Base-by-base conservation (phyloP, 2,113 vertebrate species). In the Athene noctua region DNA sequence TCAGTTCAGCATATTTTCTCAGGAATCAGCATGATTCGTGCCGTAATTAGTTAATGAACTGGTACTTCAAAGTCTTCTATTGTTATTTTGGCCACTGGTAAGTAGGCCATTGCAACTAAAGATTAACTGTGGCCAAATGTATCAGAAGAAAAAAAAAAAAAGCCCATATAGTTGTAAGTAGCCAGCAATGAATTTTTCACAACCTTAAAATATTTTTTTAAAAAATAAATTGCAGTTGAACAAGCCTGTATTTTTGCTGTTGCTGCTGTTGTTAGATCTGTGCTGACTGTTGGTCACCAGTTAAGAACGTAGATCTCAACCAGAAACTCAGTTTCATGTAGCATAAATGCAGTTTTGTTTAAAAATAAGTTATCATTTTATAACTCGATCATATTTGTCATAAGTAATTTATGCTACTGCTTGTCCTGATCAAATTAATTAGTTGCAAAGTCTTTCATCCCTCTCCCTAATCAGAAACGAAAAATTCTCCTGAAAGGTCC, bases 11-110 rank as follows among this genome's bases (percentile, higher is more conserved):
- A 21, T 88, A 68, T 93, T 90, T 92, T 81, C 66, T 77, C 67
- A 86, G 38, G 32, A 92, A 88, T 90, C 65, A 86, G 49, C 58
- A 40, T 52, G 92, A 67, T 88, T 85, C 44, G 70, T 75, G n/a
- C 47, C 46, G 21, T 85, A 94, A 80, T 66, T 82, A 88, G 23
- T 88, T 92, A 90, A 88, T 61, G 40, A 95, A 80, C 26, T 11
- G 63, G 4, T 79, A 34, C n/a, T 87, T 88, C 52, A 82, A 38
- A 92, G 29, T 52, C 12, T 80, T 85, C 17, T 70, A 29, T 81
- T 92, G n/a, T 58, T 95, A 42, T 75, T 95, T 93, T 94, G 74
- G 52, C 70, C 49, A 72, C 62, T 81, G 85, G 5, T 74, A 82
- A 81, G 62, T 74, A 90, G 44, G 38, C 74, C 21, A 4, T 67